Evolutionary conservation across 1,140 invertebrate species (phyloP).

Genomic region (Trichomalopsis sarcophagae): DNA sequence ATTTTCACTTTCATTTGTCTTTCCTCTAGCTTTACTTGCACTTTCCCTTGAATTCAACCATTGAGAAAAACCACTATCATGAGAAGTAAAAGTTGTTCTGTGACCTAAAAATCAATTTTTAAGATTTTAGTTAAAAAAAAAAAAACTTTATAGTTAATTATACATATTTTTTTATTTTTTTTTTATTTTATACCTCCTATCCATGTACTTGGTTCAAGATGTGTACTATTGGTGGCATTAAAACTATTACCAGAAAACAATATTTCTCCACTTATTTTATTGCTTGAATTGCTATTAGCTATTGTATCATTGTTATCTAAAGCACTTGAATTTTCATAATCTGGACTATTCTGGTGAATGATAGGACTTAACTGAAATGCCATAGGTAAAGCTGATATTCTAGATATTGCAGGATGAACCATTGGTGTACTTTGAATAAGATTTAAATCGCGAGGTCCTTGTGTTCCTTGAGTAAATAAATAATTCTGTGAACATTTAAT

Average conservation of each 20-base stretch:
- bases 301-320: conserved; percentile 48
- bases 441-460: conserved; percentile 60
- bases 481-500: conserved; percentile 63
- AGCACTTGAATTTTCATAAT: conserved; percentile 57
- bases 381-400: conserved; percentile 65
- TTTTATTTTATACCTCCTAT: conserved; percentile 66
- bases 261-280: conserved; percentile 35
- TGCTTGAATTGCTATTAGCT: conserved; percentile 41
- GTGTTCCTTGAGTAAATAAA: conserved; percentile 65
- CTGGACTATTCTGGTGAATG: conserved; percentile 61
- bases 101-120: conserved; percentile 58
- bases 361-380: conserved; percentile 74
- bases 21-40: conserved; percentile 60
- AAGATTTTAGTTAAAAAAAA: neutral
- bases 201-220: conserved; percentile 72
- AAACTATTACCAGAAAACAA: conserved; percentile 40
- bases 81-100: conserved; percentile 61
- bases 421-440: conserved; percentile 72
- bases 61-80: conserved; percentile 70
- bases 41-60: conserved; percentile 67
- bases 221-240: conserved; percentile 58
- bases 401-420: conserved; percentile 64
- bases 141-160: conserved; percentile 22
- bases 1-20: conserved; percentile 53
- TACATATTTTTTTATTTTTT: conserved; percentile 42